Evolutionary conservation across 2,888 invertebrate species (phyloP), one percentile per base, ranked within the genome.

Genomic region (Ceratothoa steindachneri): DNA sequence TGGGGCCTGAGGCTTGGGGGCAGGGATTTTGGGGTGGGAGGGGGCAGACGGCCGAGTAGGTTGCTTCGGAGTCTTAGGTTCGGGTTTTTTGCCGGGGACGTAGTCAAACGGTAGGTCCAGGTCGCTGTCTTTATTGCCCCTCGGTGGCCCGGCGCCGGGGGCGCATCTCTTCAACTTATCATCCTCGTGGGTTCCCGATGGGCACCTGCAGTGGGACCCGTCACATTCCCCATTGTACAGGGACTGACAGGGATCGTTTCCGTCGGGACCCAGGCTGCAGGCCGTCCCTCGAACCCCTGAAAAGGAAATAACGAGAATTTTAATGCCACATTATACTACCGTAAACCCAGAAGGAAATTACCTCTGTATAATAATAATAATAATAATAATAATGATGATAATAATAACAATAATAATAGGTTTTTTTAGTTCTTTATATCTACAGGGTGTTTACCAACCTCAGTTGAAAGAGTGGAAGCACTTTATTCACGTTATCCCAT

Each of bases 191-290:
- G 66, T 72, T 15, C 78, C 78, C 30, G 73, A 4, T 22, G 78
- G 75, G 15, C 78, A 78, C 19, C n/a, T 66, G 66, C 78, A 78
- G 70, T 71, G 64, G 4, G 30, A 60, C 7, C 78, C 75, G 12
- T 19, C 52, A 53, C 78, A 78, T 27, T 69, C 78, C 30, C 64
- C 78, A 67, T 72, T 71, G 65, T 78, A 78, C 15, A 78, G 65
- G 12, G 72, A 69, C 22, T 2, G 5, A 29, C 78, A 78, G 30
- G 78, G 75, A 30, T 78, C 70, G 28, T 73, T 78, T 1, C 75
- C 73, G 22, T 78, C 74, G 15, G 73, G 69, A 65, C 75, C 78
- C 52, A 76, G 41, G 55, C 75, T 78, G 51, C 78, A 78, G 52
- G 69, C 73, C n/a, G 78, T 78, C 9, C 60, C 55, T 15, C 67